Percentiles rank a stretch among this genome's conserved stretches.
phyloP scores from a whole-genome alignment of 2,113 vertebrate species.

The Siniperca chuatsi region DNA sequence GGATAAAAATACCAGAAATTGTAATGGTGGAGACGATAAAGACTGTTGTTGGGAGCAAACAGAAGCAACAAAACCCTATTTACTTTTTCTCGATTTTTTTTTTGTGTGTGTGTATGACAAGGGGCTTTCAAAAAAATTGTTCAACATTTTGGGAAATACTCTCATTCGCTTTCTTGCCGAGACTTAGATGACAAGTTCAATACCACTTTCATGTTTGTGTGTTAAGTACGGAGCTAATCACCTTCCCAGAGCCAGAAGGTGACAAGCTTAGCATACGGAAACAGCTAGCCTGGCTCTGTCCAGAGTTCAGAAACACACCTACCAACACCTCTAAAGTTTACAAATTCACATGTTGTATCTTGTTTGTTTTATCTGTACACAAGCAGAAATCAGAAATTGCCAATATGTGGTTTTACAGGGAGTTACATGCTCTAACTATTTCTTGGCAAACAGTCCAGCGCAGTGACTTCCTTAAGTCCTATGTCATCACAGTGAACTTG shows the following conservation, averaged over 20 bases:
- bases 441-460: not conserved
- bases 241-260: not conserved
- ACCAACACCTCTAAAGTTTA: not conserved
- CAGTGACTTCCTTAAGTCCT: not conserved
- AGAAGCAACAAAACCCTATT: not conserved
- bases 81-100: not conserved
- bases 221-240: not conserved
- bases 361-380: not conserved
- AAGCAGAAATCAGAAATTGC: not conserved
- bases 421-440: not conserved
- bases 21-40: constrained; percentile 23
- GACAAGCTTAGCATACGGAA: not conserved
- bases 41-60: constrained; percentile 8
- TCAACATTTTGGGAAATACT: not conserved
- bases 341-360: not conserved
- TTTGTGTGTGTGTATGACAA: not conserved
- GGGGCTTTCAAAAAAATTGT: not conserved
- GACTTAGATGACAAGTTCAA: not conserved
- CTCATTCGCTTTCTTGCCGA: not conserved
- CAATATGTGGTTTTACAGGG: not conserved
- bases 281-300: not conserved
- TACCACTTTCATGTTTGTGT: too few species aligned
- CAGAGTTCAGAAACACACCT: not conserved
- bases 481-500: not conserved
- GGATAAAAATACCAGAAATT: constrained; percentile 44